Evolutionary conservation across 2,888 invertebrate genomes (phyloP).

Genomic region (Chromoteleia sp.): DNA sequence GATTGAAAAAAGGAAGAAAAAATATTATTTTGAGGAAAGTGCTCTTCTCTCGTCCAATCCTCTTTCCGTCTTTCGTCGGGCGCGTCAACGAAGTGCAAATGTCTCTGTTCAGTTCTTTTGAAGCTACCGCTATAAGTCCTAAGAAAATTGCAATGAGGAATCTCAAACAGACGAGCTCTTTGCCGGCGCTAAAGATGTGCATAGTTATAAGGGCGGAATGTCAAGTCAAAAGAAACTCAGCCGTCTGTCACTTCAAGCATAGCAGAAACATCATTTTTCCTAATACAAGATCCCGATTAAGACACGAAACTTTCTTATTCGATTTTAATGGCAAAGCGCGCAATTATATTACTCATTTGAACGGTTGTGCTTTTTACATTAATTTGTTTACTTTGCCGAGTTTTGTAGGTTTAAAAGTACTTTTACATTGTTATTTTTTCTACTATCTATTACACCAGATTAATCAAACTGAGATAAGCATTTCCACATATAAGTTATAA

Average conservation of each 20-base stretch:
- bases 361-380: too few relatives aligned
- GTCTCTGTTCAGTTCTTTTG: conserved; percentile 63
- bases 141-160: conserved; percentile 66
- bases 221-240: conserved; percentile 51
- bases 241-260: conserved; percentile 51
- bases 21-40: conserved; percentile 69
- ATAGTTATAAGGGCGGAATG: conserved; percentile 46
- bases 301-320: background rate
- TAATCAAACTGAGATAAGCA: too few relatives aligned
- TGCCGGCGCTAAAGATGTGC: conserved; percentile 41
- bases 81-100: conserved; percentile 56
- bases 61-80: conserved; percentile 49
- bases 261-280: conserved; percentile 36
- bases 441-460: too few relatives aligned
- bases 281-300: conserved; percentile 7
- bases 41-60: conserved; percentile 60
- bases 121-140: conserved; percentile 41
- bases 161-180: conserved; percentile 58
- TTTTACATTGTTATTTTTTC: too few relatives aligned
- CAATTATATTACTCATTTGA: too few relatives aligned
- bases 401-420: too few relatives aligned
- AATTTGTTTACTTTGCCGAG: too few relatives aligned
- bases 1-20: conserved; percentile 80
- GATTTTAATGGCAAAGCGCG: too few relatives aligned
- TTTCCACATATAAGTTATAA: too few relatives aligned